Conservation (phyloP, 1,140 invertebrate species). For the Camponotus pennsylvanicus region DNA sequence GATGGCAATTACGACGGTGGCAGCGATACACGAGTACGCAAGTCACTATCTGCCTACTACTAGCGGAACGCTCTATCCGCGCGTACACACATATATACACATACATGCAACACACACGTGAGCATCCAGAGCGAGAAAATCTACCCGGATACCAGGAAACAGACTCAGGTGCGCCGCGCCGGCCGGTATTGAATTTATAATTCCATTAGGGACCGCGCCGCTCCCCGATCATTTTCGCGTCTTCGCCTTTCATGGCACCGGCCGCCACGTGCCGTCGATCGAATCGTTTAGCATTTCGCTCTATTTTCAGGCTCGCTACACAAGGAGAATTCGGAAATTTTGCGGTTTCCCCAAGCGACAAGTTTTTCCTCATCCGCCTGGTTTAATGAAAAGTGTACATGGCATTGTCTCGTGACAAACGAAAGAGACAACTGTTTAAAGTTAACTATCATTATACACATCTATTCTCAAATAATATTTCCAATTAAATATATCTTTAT, state of each 20-base stretch:
- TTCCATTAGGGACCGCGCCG: slow-evolving; percentile 80
- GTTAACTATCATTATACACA: neutral
- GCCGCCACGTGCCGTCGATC: slow-evolving; percentile 72
- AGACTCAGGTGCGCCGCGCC: slow-evolving; percentile 80
- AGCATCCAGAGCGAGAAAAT: slow-evolving; percentile 65
- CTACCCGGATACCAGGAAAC: slow-evolving; percentile 70
- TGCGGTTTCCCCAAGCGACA: too few species aligned
- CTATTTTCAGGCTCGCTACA: slow-evolving; percentile 22
- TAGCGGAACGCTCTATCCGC: too few species aligned
- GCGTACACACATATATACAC: neutral
- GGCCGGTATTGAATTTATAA: slow-evolving; percentile 82
- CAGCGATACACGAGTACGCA: slow-evolving; percentile 26
- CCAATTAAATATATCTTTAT: neutral
- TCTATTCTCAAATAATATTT: neutral
- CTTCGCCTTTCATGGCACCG: slow-evolving; percentile 65
- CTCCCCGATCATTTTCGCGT: slow-evolving; percentile 77
- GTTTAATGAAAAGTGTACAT: neutral
- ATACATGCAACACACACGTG: slow-evolving; percentile 15
- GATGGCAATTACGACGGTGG: slow-evolving; percentile 70
- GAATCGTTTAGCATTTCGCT: slow-evolving; percentile 29
- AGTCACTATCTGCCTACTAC: neutral
- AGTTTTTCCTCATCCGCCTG: too few species aligned
- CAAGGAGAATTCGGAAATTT: slow-evolving; percentile 16
- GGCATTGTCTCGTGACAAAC: neutral
- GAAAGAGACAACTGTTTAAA: neutral